Evolutionary conservation across 2,888 invertebrate species (phyloP).

Genomic region (Atethmia centrago): DNA sequence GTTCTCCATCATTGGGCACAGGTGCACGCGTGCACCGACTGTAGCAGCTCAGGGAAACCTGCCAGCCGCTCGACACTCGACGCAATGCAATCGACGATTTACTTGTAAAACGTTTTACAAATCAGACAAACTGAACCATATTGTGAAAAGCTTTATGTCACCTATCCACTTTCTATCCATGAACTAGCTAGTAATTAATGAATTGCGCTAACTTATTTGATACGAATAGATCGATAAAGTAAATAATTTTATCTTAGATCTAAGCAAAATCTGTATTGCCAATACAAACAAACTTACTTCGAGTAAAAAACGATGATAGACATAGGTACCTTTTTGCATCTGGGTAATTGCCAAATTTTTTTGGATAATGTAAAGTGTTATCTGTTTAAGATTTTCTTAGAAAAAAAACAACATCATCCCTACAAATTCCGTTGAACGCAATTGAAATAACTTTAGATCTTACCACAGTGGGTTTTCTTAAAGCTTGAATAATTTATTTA

Average conservation of each 20-base stretch:
- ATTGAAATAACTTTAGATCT: neutral
- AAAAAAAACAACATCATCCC: neutral
- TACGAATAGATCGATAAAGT: slow-evolving; percentile 6
- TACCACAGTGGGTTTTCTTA: neutral
- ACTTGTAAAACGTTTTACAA: slow-evolving; percentile 60
- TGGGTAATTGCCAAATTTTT: neutral
- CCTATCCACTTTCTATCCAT: slow-evolving; percentile 51
- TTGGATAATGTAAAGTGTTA: neutral
- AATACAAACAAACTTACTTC: neutral
- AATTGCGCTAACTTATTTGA: slow-evolving; percentile 18
- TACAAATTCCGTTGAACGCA: neutral
- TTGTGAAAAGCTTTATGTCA: slow-evolving; percentile 60
- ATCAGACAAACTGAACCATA: slow-evolving; percentile 39
- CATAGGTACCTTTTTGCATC: neutral
- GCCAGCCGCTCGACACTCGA: slow-evolving; percentile 47
- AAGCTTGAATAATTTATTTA: neutral
- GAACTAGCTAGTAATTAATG: slow-evolving; percentile 35
- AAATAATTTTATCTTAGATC: slow-evolving; percentile 26
- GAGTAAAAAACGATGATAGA: neutral
- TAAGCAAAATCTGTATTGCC: neutral
- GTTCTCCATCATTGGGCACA: slow-evolving; percentile 88
- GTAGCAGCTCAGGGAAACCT: slow-evolving; percentile 65
- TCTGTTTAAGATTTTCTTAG: neutral
- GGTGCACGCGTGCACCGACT: slow-evolving; percentile 79
- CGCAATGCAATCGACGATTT: slow-evolving; percentile 55